Evolutionary conservation across 2,888 invertebrate species (phyloP), one percentile per base, ranked within the genome.

Genomic region (Drosophila macrospina): DNA sequence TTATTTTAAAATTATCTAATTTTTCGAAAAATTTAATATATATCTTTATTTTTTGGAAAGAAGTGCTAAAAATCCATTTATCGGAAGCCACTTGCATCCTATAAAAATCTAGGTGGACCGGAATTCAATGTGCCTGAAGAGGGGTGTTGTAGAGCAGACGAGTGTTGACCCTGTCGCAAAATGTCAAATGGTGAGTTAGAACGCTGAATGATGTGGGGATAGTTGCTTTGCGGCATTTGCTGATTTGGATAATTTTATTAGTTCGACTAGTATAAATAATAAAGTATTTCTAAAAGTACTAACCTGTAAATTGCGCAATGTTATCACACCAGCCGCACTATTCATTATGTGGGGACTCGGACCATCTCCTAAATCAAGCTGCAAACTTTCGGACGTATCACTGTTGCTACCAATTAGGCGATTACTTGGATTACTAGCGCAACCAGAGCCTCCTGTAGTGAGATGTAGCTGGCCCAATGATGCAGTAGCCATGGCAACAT

Each of bases 401-500:
- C 88, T 90, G 41, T 71, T 87, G 45, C 71, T 86, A 44, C 78
- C 85, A 26, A 66, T 66, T n/a, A 57, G 59, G 10, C 70, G 67
- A 50, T 36, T 64, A 30, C 48, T 69, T 26, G 36, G 44, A 42
- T 42, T 70, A 28, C 56, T 54, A 4, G 62, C 54, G 26, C 73
- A 80, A 5, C 69, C 57, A 5, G 76, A 61, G 1, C 60, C 70
- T 28, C 59, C 69, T 41, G 78, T 78, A 24, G 86, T 84, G 74
- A 95, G 92, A 92, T 95, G 95, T 89, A 95, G 93, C 91, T 94
- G 96, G 5, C 93, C 95, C 89, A 94, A 94, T 73, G 94, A 96
- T 74, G 95, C 95, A 61, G 95, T 97, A 86, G 97, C 97, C 97
- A 97, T 97, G 13, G 97, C 97, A 83, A 98, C 97, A 92, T 98